Evolutionary conservation across 2,797 vertebrate species (phyloP).

Genomic region (Buphagus erythrorhynchus): DNA sequence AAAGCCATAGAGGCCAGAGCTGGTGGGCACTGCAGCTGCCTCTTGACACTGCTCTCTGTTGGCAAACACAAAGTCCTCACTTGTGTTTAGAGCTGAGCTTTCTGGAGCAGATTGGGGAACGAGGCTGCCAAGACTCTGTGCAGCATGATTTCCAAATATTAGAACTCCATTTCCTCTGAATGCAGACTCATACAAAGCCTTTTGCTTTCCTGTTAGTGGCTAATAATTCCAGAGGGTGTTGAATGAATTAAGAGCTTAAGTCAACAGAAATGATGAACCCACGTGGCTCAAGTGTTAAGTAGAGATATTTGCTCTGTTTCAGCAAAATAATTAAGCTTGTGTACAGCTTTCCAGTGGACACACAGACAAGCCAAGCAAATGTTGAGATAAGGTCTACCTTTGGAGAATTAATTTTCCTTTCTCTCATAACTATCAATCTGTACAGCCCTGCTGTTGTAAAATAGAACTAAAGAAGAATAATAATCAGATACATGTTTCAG

Average conservation of each 20-base stretch:
- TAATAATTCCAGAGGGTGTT: slow-evolving; percentile 9
- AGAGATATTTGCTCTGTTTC: neutral
- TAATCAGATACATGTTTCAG: neutral
- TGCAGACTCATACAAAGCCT: neutral
- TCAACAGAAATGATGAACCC: neutral
- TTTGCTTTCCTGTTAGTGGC: neutral
- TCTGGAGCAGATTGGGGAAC: neutral
- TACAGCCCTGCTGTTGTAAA: neutral
- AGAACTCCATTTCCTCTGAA: neutral
- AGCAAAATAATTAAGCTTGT: neutral
- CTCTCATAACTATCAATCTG: neutral
- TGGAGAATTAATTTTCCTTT: neutral
- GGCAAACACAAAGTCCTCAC: neutral
- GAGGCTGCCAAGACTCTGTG: slow-evolving; percentile 17
- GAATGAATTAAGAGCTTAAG: neutral
- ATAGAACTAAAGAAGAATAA: neutral
- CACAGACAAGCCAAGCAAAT: neutral
- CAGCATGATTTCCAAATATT: slow-evolving; percentile 17
- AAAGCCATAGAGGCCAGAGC: neutral
- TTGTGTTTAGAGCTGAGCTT: neutral
- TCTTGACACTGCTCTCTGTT: neutral
- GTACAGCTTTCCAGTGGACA: neutral
- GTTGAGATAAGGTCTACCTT: neutral
- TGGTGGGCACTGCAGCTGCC: neutral
- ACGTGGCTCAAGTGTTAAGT: neutral